Conservation (phyloP, 1,140 invertebrate genomes). For the Bombus difficillimus region DNA sequence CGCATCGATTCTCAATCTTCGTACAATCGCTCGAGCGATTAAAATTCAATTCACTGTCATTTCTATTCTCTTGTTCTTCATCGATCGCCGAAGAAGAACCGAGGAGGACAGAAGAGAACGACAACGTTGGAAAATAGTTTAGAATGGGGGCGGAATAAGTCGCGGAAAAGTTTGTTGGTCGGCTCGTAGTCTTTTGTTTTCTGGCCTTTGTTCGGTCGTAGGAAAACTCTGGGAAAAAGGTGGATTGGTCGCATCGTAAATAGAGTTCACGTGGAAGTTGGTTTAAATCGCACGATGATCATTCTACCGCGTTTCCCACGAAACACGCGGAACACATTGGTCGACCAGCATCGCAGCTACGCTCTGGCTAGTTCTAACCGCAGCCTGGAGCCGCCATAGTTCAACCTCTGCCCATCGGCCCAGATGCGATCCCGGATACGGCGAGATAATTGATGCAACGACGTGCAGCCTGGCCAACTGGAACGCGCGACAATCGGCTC, state of each 20-base stretch:
- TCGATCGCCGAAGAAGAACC: background rate
- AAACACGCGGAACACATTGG: slow-evolving; percentile 25
- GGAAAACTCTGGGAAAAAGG: background rate
- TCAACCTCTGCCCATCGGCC: background rate
- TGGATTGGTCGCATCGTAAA: slow-evolving; percentile 5
- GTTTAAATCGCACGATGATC: slow-evolving; percentile 35
- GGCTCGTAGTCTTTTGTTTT: background rate
- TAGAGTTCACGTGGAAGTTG: slow-evolving; percentile 22
- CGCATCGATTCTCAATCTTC: too few species aligned
- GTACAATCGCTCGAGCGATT: background rate
- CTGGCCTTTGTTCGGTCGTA: slow-evolving; percentile 3
- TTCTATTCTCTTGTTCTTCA: background rate
- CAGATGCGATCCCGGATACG: slow-evolving; percentile 2
- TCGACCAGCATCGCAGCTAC: slow-evolving; percentile 22
- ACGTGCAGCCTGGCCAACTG: background rate
- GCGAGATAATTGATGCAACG: slow-evolving; percentile 33
- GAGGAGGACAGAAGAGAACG: background rate
- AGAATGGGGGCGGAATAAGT: slow-evolving; percentile 3
- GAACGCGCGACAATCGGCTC: background rate
- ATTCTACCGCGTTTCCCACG: slow-evolving; percentile 17
- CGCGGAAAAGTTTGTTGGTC: slow-evolving; percentile 1
- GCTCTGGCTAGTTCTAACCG: slow-evolving; percentile 27
- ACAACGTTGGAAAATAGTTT: background rate
- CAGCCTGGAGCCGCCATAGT: slow-evolving; percentile 16
- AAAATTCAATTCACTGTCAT: background rate